Evolutionary conservation across 2,797 vertebrate genomes (phyloP), one percentile per base, ranked within the genome.

Genomic region (Spinibarbus caldwelli): DNA sequence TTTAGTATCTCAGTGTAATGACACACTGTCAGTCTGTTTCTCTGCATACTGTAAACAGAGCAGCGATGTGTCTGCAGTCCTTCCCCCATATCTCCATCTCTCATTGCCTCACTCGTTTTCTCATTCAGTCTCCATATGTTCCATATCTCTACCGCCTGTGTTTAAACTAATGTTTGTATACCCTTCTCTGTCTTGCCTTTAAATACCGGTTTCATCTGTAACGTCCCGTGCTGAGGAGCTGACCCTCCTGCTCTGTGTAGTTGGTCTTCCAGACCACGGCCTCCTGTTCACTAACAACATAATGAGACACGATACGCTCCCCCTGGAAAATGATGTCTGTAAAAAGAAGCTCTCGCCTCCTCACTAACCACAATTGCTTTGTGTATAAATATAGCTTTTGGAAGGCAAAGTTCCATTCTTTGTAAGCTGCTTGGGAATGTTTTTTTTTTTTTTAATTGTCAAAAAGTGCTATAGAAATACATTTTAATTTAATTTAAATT

Each of bases 11-110:
- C 9, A 3, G 67, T 71, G 76, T 88, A 85, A 88, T 86, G 45
- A 87, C 82, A 88, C 68, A 75, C 79, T 86, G 86, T 90, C 82
- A 84, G 73, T 54, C 77, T 54, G 83, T 87, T 73, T 6, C 36
- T 86, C 75, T 80, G 54, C 34, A 17, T 67, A 36, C 82, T 70
- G 82, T 88, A 84, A 88, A 87, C 86, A 88, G 9, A 29, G 26
- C 19, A 70, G 72, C 31, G 12, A 43, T 29, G 31, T 78, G 64
- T 85, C 57, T 29, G 43, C 21, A 49, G 15, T 67, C n/a, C 62
- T 47, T 31, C 17, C 36, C 23, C 29, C 3, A 2, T 29, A 57
- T 34, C 59, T 80, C 11, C 6, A 2, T 43, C 29, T 41, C 3
- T 85, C 19, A 59, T 29, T 85, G 29, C 8, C 23, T 68, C 31